Percentiles rank a stretch among this genome's conserved stretches.
Evolutionary conservation across 1,140 invertebrate species (phyloP).

Genomic region (Lepidurus packardi): DNA sequence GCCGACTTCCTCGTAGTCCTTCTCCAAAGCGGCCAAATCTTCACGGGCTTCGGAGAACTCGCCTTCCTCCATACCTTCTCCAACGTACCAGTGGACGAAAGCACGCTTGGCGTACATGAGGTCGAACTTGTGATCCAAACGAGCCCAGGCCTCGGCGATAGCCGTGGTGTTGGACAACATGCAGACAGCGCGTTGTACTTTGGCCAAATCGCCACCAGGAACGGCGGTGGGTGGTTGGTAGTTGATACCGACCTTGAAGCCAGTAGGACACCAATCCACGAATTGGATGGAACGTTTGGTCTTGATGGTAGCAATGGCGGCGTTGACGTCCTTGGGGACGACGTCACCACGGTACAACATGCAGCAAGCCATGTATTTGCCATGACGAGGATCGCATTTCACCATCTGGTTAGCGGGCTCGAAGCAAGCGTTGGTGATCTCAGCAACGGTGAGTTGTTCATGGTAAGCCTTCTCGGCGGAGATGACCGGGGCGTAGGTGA

Average conservation of each 20-base stretch:
- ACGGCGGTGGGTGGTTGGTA: conserved; percentile 56
- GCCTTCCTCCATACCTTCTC: conserved; percentile 79
- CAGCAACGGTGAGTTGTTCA: conserved; percentile 71
- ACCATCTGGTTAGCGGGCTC: conserved; percentile 87
- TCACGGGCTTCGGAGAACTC: conserved; percentile 81
- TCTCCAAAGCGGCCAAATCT: conserved; percentile 74
- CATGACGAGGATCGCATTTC: conserved; percentile 82
- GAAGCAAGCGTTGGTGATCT: conserved; percentile 85
- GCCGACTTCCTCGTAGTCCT: conserved; percentile 76
- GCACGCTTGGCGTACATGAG: conserved; percentile 70
- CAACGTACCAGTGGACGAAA: conserved; percentile 78
- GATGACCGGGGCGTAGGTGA: conserved; percentile 78
- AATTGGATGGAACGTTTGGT: conserved; percentile 78
- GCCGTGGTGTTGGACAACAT: conserved; percentile 77
- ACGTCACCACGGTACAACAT: conserved; percentile 69
- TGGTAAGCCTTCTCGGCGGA: conserved; percentile 81
- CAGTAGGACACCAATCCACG: conserved; percentile 86
- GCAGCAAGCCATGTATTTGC: conserved; percentile 86
- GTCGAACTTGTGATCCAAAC: conserved; percentile 63
- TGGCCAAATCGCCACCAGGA: conserved; percentile 54
- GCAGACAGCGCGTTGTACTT: conserved; percentile 53
- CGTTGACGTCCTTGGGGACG: conserved; percentile 72
- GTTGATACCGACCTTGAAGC: conserved; percentile 59
- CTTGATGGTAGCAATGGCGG: conserved; percentile 77
- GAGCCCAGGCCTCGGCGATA: conserved; percentile 64